Base-by-base conservation (phyloP, 2,888 invertebrate genomes). In the Coelogynopora nodosa region DNA sequence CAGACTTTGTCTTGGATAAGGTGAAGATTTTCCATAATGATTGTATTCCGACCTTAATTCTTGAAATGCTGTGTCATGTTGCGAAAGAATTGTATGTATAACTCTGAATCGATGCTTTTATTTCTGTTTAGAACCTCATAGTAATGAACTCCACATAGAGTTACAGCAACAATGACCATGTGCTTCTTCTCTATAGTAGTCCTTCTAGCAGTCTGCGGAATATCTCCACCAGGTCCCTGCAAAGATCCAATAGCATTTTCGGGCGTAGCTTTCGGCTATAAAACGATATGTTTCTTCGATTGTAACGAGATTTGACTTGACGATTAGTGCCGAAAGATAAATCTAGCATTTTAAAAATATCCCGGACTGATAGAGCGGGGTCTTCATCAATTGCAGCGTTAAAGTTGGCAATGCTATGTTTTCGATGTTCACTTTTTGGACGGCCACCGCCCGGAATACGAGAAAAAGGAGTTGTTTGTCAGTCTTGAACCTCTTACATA, bases 91-190 rank as follows among this genome's bases (percentile, higher is more conserved):
- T 10, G 49, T 49, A 80, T 82, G 31, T 82, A 82, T 5, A 82
- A 31, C 30, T 82, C 31, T 30, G 28, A 82, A 28, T 82, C 2
- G 31, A 82, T 5, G 31, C 30, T 82, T 82, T 31, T 30, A 31
- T 82, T 82, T 82, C n/a, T 30, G 31, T 82, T 29, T 31, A 82
- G 28, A 82, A 82, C 83, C 2, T 82, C 31, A 26, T 30, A 82
- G 83, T 82, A 82, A 31, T 82, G 83, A 82, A 30, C 30, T 30
- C 83, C 83, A 82, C 83, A 29, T 30, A 82, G 2, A 82, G 30
- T 82, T 31, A 82, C 83, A 30, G 83, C 28, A 10, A 82, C 83
- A 82, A 82, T 27, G 83, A 29, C 27, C 83, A 82, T 82, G 27
- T 30, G 28, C 83, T 82, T 82, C 31, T 82, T 82, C 83, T 82